Conservation (phyloP, 2,113 vertebrate genomes). For the Poeciliopsis retropinna region DNA sequence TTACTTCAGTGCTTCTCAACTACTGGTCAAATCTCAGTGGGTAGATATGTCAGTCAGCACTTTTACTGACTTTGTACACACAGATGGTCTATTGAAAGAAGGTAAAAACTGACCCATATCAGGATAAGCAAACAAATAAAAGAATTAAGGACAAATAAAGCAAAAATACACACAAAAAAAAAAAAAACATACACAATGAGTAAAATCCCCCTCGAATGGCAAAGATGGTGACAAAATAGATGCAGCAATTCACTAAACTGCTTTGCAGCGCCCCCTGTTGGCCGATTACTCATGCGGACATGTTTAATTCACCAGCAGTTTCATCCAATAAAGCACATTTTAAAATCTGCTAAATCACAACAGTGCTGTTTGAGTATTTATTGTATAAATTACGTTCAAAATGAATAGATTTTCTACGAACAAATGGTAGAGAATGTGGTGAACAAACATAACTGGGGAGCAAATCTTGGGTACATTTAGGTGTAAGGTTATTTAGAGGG, state of each 20-base stretch:
- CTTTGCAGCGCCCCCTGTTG: slow-evolving; percentile 64
- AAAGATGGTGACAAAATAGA: neutral
- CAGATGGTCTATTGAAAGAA: neutral
- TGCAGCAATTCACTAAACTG: slow-evolving; percentile 5
- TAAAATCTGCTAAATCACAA: neutral
- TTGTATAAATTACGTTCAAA: neutral
- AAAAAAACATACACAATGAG: slow-evolving; percentile 1
- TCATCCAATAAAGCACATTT: neutral
- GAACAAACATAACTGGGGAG: neutral
- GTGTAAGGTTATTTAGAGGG: too few species aligned
- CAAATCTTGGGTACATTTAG: neutral
- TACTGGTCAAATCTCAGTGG: too few species aligned
- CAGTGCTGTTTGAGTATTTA: neutral
- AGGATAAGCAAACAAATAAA: neutral
- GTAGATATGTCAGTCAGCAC: too few species aligned
- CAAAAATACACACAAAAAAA: too few species aligned
- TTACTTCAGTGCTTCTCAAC: too few species aligned
- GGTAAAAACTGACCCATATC: slow-evolving; percentile 44
- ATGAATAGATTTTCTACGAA: neutral
- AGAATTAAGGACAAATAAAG: slow-evolving; percentile 5
- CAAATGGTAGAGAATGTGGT: neutral
- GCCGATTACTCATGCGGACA: neutral
- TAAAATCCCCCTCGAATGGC: neutral
- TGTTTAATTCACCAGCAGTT: neutral
- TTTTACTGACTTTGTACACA: too few species aligned